Evolutionary conservation across 2,797 vertebrate species (phyloP).

Genomic region (Sciaenops ocellatus): DNA sequence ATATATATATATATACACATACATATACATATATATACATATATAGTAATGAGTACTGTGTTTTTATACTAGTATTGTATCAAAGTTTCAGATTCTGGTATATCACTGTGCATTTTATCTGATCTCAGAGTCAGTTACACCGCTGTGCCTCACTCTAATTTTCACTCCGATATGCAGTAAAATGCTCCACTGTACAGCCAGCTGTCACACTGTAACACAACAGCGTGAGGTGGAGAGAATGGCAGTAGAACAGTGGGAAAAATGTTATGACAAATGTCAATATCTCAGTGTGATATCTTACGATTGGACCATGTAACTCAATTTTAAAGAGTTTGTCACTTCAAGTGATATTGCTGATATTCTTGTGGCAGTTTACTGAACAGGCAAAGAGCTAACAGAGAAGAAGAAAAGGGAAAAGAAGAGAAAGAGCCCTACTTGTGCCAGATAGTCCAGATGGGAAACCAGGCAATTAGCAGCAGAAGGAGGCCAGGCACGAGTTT

Average conservation of each 20-base stretch:
- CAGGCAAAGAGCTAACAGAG: slow-evolving; percentile 1
- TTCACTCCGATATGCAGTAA: too few relatives aligned
- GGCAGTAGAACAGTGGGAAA: too few relatives aligned
- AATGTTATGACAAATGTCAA: neutral
- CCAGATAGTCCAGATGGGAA: slow-evolving; percentile 72
- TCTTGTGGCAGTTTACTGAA: neutral
- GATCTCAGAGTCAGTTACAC: neutral
- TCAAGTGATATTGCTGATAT: neutral
- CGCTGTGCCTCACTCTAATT: neutral
- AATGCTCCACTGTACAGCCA: neutral
- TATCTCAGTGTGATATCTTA: neutral
- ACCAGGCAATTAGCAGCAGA: slow-evolving; percentile 66
- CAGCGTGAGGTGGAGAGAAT: neutral
- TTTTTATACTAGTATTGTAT: too few relatives aligned
- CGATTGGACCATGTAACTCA: neutral
- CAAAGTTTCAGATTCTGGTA: too few relatives aligned
- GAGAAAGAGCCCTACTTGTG: slow-evolving; percentile 36
- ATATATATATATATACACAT: too few relatives aligned
- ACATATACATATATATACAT: too few relatives aligned
- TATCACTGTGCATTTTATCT: neutral
- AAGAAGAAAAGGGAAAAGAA: slow-evolving; percentile 33
- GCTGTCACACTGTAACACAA: neutral
- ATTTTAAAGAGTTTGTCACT: neutral
- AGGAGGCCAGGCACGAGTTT: slow-evolving; percentile 56
- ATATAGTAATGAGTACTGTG: too few relatives aligned